Percentiles rank a stretch among this genome's conserved stretches.
phyloP scores from a whole-genome alignment of 1,140 invertebrate genomes.

The Drosophila bifasciata region DNA sequence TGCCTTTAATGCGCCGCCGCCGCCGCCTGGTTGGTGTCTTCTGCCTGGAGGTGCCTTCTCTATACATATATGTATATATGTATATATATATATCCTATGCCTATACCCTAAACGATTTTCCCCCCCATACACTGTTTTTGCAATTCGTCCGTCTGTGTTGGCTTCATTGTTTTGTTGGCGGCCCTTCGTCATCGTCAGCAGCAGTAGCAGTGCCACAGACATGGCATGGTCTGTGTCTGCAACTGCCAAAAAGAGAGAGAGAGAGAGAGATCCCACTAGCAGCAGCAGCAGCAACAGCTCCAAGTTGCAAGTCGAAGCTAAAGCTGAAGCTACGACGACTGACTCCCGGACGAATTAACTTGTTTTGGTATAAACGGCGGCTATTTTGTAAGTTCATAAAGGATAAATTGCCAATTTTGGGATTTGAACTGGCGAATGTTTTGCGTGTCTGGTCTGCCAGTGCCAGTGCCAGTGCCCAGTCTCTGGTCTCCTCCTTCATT shows the following conservation, averaged over 20 bases:
- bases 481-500: conserved; percentile 1
- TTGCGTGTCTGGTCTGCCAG: conserved; percentile 66
- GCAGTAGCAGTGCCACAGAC: not conserved
- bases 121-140: conserved; percentile 5
- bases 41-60: not conserved
- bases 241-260: conserved; percentile 13
- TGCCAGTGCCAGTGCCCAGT: no score
- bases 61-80: no score
- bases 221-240: conserved; percentile 28
- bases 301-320: conserved; percentile 3
- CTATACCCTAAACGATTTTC: not conserved
- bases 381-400: conserved; percentile 84
- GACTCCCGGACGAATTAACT: conserved; percentile 79
- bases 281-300: not conserved
- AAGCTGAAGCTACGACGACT: conserved; percentile 13
- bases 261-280: conserved; percentile 14
- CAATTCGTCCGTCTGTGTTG: conserved; percentile 65
- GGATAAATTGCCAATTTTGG: conserved; percentile 84
- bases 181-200: conserved; percentile 78
- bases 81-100: not conserved
- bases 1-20: conserved; percentile 70
- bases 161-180: conserved; percentile 80
- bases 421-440: conserved; percentile 80
- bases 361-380: conserved; percentile 83
- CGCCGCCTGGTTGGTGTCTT: conserved; percentile 30